Conservation (phyloP, 1,140 invertebrate genomes). For the Lethocerus indicus region DNA sequence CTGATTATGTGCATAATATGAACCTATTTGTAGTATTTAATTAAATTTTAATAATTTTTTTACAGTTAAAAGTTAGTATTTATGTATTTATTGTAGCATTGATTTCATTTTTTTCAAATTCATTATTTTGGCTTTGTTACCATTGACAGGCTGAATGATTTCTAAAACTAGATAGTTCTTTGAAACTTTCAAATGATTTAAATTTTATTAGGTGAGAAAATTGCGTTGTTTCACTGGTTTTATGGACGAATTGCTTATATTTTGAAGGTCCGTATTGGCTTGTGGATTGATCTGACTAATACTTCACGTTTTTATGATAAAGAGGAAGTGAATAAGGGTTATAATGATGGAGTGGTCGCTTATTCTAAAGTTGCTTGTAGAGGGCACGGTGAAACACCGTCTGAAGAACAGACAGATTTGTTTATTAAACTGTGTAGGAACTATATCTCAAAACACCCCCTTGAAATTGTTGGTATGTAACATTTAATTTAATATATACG, state of each 20-base stretch:
- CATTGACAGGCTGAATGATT: too few relatives aligned
- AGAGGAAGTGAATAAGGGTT: conserved; percentile 32
- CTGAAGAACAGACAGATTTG: conserved; percentile 49
- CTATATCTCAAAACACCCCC: conserved; percentile 62
- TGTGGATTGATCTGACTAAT: conserved; percentile 95
- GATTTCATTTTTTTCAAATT: too few relatives aligned
- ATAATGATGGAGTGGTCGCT: conserved; percentile 44
- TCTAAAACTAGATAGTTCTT: too few relatives aligned
- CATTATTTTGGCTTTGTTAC: too few relatives aligned
- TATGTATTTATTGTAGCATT: too few relatives aligned
- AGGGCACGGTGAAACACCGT: conserved; percentile 68
- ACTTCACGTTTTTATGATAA: conserved; percentile 85
- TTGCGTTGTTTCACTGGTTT: too few relatives aligned
- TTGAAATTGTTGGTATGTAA: conserved; percentile 49
- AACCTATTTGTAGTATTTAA: neutral
- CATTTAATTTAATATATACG: neutral
- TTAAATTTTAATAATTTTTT: conserved; percentile 7
- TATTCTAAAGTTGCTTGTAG: conserved; percentile 78
- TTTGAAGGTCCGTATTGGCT: conserved; percentile 62
- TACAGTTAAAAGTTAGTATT: too few relatives aligned
- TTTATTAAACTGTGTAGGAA: conserved; percentile 64
- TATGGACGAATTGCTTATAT: too few relatives aligned
- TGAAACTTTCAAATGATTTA: too few relatives aligned
- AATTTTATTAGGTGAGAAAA: too few relatives aligned
- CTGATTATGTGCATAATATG: too few relatives aligned